Conservation (phyloP, 2,888 invertebrate species). For the Acronicta leporina region DNA sequence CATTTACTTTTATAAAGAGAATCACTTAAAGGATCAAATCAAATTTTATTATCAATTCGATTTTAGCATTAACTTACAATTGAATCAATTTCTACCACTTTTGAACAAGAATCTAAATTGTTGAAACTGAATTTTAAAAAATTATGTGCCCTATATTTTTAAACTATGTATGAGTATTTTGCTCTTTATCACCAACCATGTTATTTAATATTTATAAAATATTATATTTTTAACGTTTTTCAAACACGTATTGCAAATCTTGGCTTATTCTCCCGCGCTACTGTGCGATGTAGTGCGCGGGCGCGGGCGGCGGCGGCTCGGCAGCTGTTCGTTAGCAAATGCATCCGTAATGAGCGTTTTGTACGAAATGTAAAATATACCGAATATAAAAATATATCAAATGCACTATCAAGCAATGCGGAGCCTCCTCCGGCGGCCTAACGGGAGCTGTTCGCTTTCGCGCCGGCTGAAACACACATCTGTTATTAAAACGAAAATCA, state of each 20-base stretch:
- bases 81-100: no score
- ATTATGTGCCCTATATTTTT: no score
- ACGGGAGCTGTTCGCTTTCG: constrained; percentile 12
- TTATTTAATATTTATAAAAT: no score
- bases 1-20: constrained; percentile 1
- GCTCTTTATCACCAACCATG: no score
- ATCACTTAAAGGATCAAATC: neutral
- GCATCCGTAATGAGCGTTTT: constrained; percentile 84
- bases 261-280: constrained; percentile 11
- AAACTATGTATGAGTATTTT: no score
- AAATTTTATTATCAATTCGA: no score
- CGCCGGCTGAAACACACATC: neutral
- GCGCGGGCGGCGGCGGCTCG: constrained; percentile 18
- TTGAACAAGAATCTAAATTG: no score
- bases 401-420: constrained; percentile 64
- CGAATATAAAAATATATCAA: constrained; percentile 82
- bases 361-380: constrained; percentile 71
- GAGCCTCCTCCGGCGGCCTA: constrained; percentile 17
- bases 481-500: neutral
- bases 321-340: constrained; percentile 83
- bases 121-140: no score
- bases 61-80: no score
- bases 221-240: no score
- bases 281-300: neutral
- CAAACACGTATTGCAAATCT: no score